A percentile compares a stretch with the other conserved stretches of the same genome.
phyloP scores from a whole-genome alignment of 2,113 vertebrate genomes.

The Pampusana beccarii region DNA sequence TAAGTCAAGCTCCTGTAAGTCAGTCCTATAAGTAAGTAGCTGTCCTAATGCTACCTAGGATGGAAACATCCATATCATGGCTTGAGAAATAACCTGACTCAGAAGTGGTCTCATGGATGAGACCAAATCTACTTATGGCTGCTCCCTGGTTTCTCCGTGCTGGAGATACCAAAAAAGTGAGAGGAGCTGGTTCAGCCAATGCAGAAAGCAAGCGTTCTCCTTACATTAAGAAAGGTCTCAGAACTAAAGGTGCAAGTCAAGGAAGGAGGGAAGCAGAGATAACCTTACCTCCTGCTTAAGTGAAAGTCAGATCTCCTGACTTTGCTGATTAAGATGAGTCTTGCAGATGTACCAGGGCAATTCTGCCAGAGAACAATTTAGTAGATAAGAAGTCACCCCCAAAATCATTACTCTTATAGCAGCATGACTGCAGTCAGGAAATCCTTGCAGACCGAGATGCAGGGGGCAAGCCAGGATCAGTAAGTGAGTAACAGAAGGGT shows the following conservation, averaged over 20 bases:
- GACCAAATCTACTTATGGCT: rapidly evolving
- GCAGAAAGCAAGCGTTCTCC: not conserved
- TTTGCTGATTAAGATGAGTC: not conserved
- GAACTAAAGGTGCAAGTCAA: not conserved
- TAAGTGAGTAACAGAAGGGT: rapidly evolving
- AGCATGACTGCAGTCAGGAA: not conserved
- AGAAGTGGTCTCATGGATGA: not conserved
- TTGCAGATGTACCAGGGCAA: not conserved
- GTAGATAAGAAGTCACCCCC: not conserved
- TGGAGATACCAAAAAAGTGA: not conserved
- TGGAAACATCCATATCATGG: not conserved
- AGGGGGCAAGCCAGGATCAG: too few species aligned
- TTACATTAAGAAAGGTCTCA: not conserved
- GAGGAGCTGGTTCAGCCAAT: not conserved
- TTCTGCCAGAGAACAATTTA: not conserved
- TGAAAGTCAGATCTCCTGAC: not conserved
- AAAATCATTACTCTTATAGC: not conserved
- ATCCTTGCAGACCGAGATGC: rapidly evolving
- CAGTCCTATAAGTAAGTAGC: not conserved
- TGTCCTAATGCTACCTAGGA: not conserved
- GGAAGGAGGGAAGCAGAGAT: not conserved
- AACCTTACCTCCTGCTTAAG: not conserved
- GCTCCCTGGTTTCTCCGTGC: not conserved
- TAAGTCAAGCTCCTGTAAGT: not conserved
- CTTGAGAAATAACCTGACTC: not conserved